Conservation (phyloP, 2,113 vertebrate species). For the Acrocephalus arundinaceus region DNA sequence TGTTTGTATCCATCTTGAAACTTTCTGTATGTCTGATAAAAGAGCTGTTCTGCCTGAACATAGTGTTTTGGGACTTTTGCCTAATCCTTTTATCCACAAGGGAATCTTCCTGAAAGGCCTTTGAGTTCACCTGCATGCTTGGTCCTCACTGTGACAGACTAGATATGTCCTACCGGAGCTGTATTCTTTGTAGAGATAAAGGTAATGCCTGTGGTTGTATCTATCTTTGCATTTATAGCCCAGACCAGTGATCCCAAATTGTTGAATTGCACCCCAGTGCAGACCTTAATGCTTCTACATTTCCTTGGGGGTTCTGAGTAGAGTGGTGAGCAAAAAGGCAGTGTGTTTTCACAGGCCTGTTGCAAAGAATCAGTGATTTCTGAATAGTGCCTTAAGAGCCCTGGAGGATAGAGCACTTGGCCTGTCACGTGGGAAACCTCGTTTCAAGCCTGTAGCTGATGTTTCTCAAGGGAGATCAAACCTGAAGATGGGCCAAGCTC, state of each 20-base stretch:
- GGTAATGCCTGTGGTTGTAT: neutral
- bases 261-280: neutral
- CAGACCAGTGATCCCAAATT: neutral
- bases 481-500: neutral
- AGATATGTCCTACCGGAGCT: neutral
- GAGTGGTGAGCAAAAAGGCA: neutral
- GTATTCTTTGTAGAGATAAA: neutral
- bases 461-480: neutral
- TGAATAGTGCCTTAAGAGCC: neutral
- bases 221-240: neutral
- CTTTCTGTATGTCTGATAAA: neutral
- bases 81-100: neutral
- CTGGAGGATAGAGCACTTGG: neutral
- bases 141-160: neutral
- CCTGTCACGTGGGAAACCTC: neutral
- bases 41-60: neutral
- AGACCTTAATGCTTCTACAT: neutral
- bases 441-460: neutral
- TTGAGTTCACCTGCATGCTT: neutral
- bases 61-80: neutral
- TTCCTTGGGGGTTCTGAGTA: neutral
- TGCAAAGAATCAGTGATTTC: neutral
- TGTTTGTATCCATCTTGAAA: neutral
- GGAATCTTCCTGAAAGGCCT: neutral
- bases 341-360: neutral